A percentile compares a stretch with the other conserved stretches of the same genome.
Evolutionary conservation across 2,888 invertebrate species (phyloP).

Genomic region (Sympetrum striolatum): DNA sequence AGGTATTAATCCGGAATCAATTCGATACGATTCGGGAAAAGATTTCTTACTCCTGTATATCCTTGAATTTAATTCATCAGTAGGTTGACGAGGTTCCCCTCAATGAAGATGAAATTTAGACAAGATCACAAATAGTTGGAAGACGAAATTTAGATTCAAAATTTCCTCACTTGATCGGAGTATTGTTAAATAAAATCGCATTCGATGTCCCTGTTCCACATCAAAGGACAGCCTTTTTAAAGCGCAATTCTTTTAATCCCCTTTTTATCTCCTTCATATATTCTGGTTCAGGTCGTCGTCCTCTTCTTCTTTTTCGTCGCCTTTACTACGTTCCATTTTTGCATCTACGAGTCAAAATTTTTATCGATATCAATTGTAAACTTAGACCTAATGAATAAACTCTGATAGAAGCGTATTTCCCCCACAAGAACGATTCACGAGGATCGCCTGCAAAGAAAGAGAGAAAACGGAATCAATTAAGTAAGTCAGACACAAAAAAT

Average conservation of each 20-base stretch:
- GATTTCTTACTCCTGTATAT: not conserved
- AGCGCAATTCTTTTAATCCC: not conserved
- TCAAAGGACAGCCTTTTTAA: not conserved
- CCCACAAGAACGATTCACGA: too few relatives aligned
- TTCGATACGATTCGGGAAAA: not conserved
- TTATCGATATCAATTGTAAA: not conserved
- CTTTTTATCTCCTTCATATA: too few relatives aligned
- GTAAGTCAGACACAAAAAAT: too few relatives aligned
- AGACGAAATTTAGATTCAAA: not conserved
- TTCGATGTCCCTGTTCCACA: not conserved
- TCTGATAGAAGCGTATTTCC: too few relatives aligned
- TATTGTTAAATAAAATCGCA: not conserved
- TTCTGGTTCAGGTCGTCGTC: not conserved
- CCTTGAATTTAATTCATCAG: not conserved
- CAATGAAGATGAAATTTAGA: not conserved
- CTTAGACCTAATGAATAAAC: too few relatives aligned
- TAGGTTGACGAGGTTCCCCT: not conserved
- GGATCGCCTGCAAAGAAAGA: too few relatives aligned
- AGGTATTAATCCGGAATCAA: not conserved
- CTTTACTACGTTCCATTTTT: not conserved
- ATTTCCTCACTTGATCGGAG: not conserved
- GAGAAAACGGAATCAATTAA: too few relatives aligned
- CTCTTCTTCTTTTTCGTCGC: conserved; percentile 31
- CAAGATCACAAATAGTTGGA: not conserved
- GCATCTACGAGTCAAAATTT: not conserved